Evolutionary conservation across 2,797 vertebrate species (phyloP).

Genomic region (Pelobates cultripes): DNA sequence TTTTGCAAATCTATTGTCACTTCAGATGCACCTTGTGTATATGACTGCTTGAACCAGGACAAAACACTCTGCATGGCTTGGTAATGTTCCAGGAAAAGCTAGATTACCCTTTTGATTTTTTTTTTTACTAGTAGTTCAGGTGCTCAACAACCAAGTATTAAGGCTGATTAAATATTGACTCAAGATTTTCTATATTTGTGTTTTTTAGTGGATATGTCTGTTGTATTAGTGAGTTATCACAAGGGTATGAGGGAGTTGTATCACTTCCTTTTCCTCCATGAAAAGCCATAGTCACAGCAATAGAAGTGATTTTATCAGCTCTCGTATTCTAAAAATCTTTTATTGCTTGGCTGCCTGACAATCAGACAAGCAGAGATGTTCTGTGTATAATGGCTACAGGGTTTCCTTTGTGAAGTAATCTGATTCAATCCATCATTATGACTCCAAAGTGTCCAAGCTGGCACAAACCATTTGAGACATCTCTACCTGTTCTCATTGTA

Average conservation of each 20-base stretch:
- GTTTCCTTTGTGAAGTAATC: slow-evolving; percentile 6
- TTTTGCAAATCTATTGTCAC: too few species aligned
- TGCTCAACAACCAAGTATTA: background rate
- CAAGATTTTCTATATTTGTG: background rate
- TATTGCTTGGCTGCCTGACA: background rate
- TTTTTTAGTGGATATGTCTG: background rate
- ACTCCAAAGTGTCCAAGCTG: slow-evolving; percentile 3
- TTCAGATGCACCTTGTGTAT: too few species aligned
- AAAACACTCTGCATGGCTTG: too few species aligned
- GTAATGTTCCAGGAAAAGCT: too few species aligned
- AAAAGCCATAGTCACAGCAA: background rate
- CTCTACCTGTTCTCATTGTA: background rate
- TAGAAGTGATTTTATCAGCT: background rate
- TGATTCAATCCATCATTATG: slow-evolving; percentile 5
- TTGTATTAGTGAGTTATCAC: background rate
- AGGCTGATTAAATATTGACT: background rate
- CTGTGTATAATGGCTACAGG: slow-evolving; percentile 2
- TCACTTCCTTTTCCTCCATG: slow-evolving; percentile 2
- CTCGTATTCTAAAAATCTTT: background rate
- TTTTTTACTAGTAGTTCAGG: too few species aligned
- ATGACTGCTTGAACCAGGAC: too few species aligned
- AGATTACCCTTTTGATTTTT: too few species aligned
- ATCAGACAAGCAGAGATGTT: slow-evolving; percentile 1
- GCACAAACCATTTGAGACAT: background rate
- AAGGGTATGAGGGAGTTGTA: background rate